Evolutionary conservation across 2,888 invertebrate species (phyloP).

Genomic region (Pycnomerus fuliginosus): DNA sequence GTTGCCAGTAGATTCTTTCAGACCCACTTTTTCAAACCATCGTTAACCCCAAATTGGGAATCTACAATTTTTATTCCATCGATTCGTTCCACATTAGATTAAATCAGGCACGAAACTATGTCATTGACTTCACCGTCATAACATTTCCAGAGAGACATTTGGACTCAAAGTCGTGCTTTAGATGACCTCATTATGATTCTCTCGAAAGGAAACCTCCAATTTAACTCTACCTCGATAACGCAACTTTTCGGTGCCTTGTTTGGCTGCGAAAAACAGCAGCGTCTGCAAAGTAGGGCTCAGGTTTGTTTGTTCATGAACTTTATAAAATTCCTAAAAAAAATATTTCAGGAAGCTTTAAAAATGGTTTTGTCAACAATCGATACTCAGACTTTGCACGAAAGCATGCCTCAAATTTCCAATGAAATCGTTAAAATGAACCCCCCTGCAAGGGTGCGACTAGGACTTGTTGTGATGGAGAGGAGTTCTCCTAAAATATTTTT

Average conservation of each 20-base stretch:
- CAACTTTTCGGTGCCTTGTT: constrained; percentile 65
- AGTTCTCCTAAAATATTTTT: constrained; percentile 51
- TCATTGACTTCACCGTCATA: constrained; percentile 15
- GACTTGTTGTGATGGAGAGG: constrained; percentile 56
- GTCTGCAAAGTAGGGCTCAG: constrained; percentile 37
- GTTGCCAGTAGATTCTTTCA: too few relatives aligned
- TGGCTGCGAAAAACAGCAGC: constrained; percentile 60
- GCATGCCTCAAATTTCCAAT: constrained; percentile 51
- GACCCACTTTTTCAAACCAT: too few relatives aligned
- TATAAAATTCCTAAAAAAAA: background rate
- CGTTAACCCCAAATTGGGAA: too few relatives aligned
- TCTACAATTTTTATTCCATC: too few relatives aligned
- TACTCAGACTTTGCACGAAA: constrained; percentile 46
- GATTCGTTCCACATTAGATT: too few relatives aligned
- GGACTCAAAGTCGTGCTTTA: constrained; percentile 54
- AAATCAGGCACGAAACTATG: constrained; percentile 8
- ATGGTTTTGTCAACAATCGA: constrained; percentile 39
- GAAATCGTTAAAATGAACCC: constrained; percentile 54
- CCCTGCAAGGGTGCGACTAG: constrained; percentile 55
- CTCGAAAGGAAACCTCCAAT: constrained; percentile 52
- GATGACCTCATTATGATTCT: constrained; percentile 61
- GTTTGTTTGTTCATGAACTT: constrained; percentile 26
- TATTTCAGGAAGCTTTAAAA: constrained; percentile 40
- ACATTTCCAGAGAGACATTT: constrained; percentile 12
- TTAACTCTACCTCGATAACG: constrained; percentile 58